A percentile compares a stretch with the other conserved stretches of the same genome.
These are phyloP conservation scores for Mirounga angustirostris DNA, from an alignment of 2,113 vertebrate genomes.

Conservation along the genomic window DNA sequence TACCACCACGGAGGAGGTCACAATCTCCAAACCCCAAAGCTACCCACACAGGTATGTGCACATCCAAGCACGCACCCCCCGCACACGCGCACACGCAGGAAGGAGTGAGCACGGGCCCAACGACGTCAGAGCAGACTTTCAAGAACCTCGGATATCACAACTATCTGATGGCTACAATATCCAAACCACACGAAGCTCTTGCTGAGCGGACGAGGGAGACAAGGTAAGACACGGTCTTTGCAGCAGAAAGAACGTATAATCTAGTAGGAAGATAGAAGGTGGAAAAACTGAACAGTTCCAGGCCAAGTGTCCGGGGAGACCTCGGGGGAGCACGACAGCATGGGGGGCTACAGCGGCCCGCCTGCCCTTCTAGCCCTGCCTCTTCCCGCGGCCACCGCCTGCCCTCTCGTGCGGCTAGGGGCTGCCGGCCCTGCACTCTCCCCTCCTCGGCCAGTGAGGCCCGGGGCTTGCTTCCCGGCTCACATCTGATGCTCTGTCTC, in stretches of 20 bases:
- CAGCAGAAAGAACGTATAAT: rapidly evolving
- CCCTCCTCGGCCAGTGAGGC: background rate
- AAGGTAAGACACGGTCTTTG: background rate
- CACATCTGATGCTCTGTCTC: rapidly evolving
- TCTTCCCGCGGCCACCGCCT: background rate
- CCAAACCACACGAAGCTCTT: background rate
- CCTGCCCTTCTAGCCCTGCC: background rate
- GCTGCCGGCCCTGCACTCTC: background rate
- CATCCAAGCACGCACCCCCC: too few relatives aligned
- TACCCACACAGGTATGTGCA: background rate
- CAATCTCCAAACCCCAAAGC: background rate
- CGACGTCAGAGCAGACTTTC: background rate
- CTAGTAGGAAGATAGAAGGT: background rate
- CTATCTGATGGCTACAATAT: background rate
- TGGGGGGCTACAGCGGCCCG: rapidly evolving
- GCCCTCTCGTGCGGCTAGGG: background rate
- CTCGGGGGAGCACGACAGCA: rapidly evolving
- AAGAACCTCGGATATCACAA: background rate
- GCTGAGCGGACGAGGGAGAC: background rate
- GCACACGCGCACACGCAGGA: background rate
- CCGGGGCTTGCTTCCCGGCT: background rate
- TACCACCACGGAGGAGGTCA: background rate
- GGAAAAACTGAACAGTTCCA: rapidly evolving
- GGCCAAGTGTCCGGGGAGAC: background rate
- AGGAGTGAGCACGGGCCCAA: background rate